Evolutionary conservation across 2,113 vertebrate genomes (phyloP), one percentile per base, ranked within the genome.

Genomic region (Electrona antarctica): DNA sequence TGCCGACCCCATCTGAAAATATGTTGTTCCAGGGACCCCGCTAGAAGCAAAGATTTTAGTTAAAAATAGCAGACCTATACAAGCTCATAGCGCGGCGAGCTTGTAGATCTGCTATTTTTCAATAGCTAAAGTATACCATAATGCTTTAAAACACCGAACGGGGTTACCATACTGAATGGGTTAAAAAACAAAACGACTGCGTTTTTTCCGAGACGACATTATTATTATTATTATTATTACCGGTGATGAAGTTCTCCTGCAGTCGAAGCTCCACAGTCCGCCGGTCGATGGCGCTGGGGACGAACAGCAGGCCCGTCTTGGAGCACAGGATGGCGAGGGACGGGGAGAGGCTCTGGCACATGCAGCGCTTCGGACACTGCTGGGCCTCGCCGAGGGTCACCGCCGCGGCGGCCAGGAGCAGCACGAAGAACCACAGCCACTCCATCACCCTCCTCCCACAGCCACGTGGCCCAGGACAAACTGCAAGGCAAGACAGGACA

Each of bases 301-400:
- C 96, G 4, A 99, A 98, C n/a, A 99, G 94, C 2, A 98, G 91
- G 51, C 97, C 97, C 0, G 96, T 98, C 79, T 97, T 97, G 1
- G 97, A 95, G 67, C 97, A 99, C 15, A 99, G 95, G 67, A 98
- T 96, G 0, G 96, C 97, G 21, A 97, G 94, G 63, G 97, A 98
- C 0, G 96, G 95, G 0, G 96, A 95, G 0, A 98, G 93, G 70
- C 93, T 97, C 85, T 99, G 97, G 88, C 97, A 99, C 87, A 93
- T 96, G 81, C 97, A 99, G 1, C 96, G 92, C 33, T 96, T 97
- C 49, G 97, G 97, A 87, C 97, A 98, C 3, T 90, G 93, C 79
- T 95, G 94, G 12, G 94, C 85, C 51, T 92, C 82, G 77, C 93
- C 81, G 21, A 21, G 21, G 0, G 90, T n/a, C n/a, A n/a, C 88